Conservation (phyloP, 2,113 vertebrate genomes). For the Mugil cephalus region DNA sequence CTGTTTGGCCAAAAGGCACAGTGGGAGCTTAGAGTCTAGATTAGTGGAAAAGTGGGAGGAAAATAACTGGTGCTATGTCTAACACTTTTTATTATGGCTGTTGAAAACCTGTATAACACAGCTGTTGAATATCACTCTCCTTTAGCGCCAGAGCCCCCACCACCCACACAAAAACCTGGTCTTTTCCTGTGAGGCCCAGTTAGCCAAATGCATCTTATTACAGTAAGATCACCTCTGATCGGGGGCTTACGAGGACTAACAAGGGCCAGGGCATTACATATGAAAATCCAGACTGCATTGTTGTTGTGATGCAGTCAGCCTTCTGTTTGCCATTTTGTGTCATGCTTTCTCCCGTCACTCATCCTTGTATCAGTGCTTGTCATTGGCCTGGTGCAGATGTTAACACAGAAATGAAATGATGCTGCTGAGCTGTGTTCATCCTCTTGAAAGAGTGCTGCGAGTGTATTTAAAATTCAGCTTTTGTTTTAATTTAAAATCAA, state of each 20-base stretch:
- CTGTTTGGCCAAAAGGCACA: constrained; percentile 68
- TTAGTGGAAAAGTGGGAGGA: constrained; percentile 69
- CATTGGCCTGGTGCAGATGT: constrained; percentile 13
- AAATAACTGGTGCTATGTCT: constrained; percentile 76
- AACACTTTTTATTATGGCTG: constrained; percentile 75
- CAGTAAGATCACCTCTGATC: constrained; percentile 42
- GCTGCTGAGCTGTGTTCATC: not conserved
- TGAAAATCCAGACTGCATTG: constrained; percentile 42
- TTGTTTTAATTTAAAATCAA: no score
- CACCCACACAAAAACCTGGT: constrained; percentile 50
- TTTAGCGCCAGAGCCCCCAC: constrained; percentile 47
- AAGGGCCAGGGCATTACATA: constrained; percentile 28
- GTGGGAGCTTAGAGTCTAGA: constrained; percentile 60
- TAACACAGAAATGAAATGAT: constrained; percentile 17
- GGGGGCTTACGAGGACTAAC: constrained; percentile 24
- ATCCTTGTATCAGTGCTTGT: constrained; percentile 6
- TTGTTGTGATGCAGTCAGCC: constrained; percentile 26
- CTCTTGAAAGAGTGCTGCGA: not conserved
- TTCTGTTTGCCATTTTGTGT: constrained; percentile 51
- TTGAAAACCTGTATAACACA: constrained; percentile 74
- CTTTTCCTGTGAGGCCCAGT: constrained; percentile 41
- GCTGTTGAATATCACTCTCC: constrained; percentile 74
- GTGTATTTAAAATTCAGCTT: not conserved
- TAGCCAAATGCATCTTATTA: constrained; percentile 48
- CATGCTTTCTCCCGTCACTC: constrained; percentile 15